Evolutionary conservation across 2,797 vertebrate species (phyloP).

Genomic region (Selene dorsalis): DNA sequence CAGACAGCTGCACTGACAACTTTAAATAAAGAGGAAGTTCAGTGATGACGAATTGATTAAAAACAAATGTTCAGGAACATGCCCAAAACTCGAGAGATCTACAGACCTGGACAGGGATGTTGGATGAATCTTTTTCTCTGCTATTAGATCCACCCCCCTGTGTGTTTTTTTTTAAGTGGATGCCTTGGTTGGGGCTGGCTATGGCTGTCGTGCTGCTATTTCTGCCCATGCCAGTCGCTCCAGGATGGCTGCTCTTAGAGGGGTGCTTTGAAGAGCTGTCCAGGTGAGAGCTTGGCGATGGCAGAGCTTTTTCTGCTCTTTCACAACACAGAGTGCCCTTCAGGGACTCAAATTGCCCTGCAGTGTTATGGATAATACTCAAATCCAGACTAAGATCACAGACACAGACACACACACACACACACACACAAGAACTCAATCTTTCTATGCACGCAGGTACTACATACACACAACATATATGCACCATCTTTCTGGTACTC

Average conservation of each 20-base stretch:
- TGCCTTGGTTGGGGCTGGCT: conserved; percentile 48
- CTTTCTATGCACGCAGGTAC: conserved; percentile 11
- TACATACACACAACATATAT: conserved; percentile 20
- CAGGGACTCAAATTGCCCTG: conserved; percentile 69
- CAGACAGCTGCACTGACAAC: conserved; percentile 26
- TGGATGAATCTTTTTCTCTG: conserved; percentile 33
- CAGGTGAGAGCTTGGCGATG: conserved; percentile 77
- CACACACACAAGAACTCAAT: conserved; percentile 14
- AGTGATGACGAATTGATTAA: conserved; percentile 35
- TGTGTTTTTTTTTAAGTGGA: conserved; percentile 42
- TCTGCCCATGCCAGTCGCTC: conserved; percentile 70
- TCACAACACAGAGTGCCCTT: conserved; percentile 68
- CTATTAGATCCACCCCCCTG: conserved; percentile 29
- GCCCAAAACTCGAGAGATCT: conserved; percentile 31
- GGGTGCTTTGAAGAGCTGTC: conserved; percentile 75
- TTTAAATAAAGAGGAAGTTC: conserved; percentile 41
- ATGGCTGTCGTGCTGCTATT: conserved; percentile 60
- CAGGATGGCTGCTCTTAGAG: conserved; percentile 66
- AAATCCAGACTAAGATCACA: conserved; percentile 57
- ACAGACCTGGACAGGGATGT: conserved; percentile 34
- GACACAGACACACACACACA: conserved; percentile 3
- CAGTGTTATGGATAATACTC: conserved; percentile 70
- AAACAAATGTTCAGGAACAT: conserved; percentile 34
- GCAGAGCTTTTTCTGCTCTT: conserved; percentile 69
- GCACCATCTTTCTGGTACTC: conserved; percentile 14